Evolutionary conservation across 2,113 vertebrate species (phyloP).

Genomic region (Noctilio leporinus): DNA sequence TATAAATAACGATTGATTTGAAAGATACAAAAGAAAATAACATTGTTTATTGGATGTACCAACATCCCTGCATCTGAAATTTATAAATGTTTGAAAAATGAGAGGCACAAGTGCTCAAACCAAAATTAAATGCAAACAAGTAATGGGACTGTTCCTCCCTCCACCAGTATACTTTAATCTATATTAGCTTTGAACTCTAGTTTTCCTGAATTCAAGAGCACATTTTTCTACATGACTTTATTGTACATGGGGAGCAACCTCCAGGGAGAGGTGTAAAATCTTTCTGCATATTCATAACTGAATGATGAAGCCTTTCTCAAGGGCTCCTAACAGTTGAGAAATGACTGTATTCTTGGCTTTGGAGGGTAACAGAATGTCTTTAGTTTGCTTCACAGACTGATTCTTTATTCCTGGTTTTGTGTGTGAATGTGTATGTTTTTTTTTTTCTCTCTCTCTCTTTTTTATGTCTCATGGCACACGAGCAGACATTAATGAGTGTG

Average conservation of each 20-base stretch:
- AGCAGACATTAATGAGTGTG: conserved; percentile 98
- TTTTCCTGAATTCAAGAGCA: background rate
- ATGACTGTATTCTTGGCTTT: background rate
- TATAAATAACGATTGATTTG: background rate
- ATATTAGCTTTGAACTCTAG: background rate
- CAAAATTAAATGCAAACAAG: background rate
- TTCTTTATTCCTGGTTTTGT: conserved; percentile 75
- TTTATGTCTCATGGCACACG: conserved; percentile 82
- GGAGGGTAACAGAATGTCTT: conserved; percentile 39
- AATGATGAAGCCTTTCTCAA: background rate
- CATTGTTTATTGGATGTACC: background rate
- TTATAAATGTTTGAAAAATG: background rate
- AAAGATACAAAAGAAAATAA: background rate
- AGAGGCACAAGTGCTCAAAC: background rate
- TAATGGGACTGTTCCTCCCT: background rate
- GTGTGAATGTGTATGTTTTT: conserved; percentile 69
- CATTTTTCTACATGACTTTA: background rate
- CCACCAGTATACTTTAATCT: background rate
- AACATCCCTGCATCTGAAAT: background rate
- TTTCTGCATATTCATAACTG: background rate
- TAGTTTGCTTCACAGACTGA: conserved; percentile 77
- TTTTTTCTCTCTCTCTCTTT: conserved; percentile 75
- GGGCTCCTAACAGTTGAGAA: background rate
- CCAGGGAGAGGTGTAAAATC: background rate
- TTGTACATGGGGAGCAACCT: background rate